Base-by-base conservation (phyloP, 2,797 vertebrate genomes). In the Fistularia tabacaria region DNA sequence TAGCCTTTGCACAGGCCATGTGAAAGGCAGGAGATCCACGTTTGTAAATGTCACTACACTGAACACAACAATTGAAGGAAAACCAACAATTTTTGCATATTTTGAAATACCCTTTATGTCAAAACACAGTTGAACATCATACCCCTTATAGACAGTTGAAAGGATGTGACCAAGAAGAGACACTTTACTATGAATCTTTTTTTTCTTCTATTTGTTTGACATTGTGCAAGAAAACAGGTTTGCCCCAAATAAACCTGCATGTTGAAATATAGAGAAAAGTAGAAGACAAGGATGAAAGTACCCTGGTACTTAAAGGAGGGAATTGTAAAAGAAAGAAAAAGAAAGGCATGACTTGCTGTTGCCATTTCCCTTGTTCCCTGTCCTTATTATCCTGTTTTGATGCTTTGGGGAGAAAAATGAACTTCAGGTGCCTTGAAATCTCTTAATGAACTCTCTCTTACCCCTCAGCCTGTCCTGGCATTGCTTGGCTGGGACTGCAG, bases 381-480 rank as follows among this genome's bases (percentile, higher is more conserved):
- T 76, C 68, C 71, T 77, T 76, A 77, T 85, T 81, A 85, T 84
- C 73, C 75, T 78, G 77, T 80, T 81, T 81, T 74, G 78, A 82
- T 79, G 80, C 83, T 85, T 79, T 56, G 74, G 82, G 76, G 80
- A 81, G 73, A 81, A 79, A 85, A 81, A 80, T 85, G 77, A 85
- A 85, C 83, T 84, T 84, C 75, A 85, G 76, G 79, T 86, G 68
- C 74, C 81, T 85, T 61, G 48, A 80, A 89, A 88, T 85, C 83
- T 69, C 70, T 50, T 71, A 77, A 79, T 90, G 88, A 89, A 89
- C 89, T 89, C 77, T 79, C 15, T 74, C 58, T 90, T 84, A 89
- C 88, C 87, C 79, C 80, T 69, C 61, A 47, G 74, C 58, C 63
- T 61, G 61, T 79, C 39, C 74, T 82, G 68, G 62, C 62, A 55